phyloP scores from a whole-genome alignment of 2,888 invertebrate species.

The Baccha elongata region DNA sequence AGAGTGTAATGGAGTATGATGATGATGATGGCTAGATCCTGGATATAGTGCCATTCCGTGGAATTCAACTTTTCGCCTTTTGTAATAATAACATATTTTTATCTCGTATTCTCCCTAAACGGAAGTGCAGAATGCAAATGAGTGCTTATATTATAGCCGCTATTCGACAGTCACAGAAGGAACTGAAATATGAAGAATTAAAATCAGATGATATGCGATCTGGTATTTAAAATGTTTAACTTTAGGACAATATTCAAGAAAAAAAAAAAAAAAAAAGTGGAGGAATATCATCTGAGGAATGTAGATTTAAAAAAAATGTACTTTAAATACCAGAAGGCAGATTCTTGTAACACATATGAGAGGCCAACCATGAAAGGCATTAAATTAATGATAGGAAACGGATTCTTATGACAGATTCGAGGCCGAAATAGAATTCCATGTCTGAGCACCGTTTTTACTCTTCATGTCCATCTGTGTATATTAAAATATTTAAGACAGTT shows the following conservation, averaged over 20 bases:
- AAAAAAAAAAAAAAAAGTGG: slow-evolving; percentile 1
- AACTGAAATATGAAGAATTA: slow-evolving; percentile 43
- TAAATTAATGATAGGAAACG: no score
- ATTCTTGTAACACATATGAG: no score
- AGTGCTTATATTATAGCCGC: slow-evolving; percentile 19
- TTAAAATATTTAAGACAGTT: no score
- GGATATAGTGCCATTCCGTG: slow-evolving; percentile 39
- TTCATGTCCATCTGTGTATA: no score
- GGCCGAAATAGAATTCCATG: no score
- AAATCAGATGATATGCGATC: slow-evolving; percentile 44
- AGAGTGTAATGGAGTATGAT: slow-evolving; percentile 70
- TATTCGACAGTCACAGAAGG: slow-evolving; percentile 52
- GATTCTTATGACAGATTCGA: no score
- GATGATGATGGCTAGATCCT: slow-evolving; percentile 46
- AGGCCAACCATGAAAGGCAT: no score
- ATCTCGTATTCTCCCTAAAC: slow-evolving; percentile 31
- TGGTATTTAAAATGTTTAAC: slow-evolving; percentile 48
- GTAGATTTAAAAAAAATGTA: no score
- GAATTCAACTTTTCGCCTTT: slow-evolving; percentile 39
- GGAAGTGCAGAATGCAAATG: slow-evolving; percentile 56
- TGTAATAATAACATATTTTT: slow-evolving; percentile 60
- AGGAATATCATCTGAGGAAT: neutral
- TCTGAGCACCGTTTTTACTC: no score
- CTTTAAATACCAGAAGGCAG: no score
- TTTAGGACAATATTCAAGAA: neutral